phyloP scores from a whole-genome alignment of 2,888 invertebrate genomes.

The Alloscopus bannaensis region DNA sequence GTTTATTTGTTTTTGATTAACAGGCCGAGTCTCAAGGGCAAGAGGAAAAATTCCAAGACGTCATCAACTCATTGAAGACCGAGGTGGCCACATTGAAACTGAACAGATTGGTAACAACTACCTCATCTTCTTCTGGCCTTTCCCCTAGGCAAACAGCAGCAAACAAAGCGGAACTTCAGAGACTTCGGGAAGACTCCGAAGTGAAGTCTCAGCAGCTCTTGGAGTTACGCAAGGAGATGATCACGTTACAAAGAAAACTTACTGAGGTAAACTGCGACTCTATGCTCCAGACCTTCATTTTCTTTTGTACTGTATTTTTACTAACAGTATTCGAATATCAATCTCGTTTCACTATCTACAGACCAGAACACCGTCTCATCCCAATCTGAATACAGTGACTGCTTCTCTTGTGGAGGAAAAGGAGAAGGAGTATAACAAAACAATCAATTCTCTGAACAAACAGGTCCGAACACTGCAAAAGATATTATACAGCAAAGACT shows the following conservation, averaged over 20 bases:
- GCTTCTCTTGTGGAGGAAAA: slow-evolving; percentile 57
- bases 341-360: not conserved
- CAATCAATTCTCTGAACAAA: slow-evolving; percentile 60
- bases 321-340: not conserved
- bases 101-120: slow-evolving; percentile 50
- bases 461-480: slow-evolving; percentile 70
- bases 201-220: slow-evolving; percentile 63
- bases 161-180: slow-evolving; percentile 59
- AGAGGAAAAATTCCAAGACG: slow-evolving; percentile 53
- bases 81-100: slow-evolving; percentile 70
- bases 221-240: slow-evolving; percentile 65
- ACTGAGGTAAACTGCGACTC: slow-evolving; percentile 42
- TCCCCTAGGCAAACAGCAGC: slow-evolving; percentile 33
- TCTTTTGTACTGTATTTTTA: not conserved
- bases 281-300: not conserved
- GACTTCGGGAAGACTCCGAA: slow-evolving; percentile 59
- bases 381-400: not conserved
- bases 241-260: slow-evolving; percentile 59
- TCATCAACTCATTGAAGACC: slow-evolving; percentile 65
- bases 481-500: slow-evolving; percentile 68
- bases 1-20: slow-evolving; percentile 5
- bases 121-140: not conserved
- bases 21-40: slow-evolving; percentile 48
- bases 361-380: not conserved
- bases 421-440: slow-evolving; percentile 70